A percentile compares a stretch with the other conserved stretches of the same genome.
Conservation (phyloP, 1,140 invertebrate genomes). For the Platyura marginata region DNA sequence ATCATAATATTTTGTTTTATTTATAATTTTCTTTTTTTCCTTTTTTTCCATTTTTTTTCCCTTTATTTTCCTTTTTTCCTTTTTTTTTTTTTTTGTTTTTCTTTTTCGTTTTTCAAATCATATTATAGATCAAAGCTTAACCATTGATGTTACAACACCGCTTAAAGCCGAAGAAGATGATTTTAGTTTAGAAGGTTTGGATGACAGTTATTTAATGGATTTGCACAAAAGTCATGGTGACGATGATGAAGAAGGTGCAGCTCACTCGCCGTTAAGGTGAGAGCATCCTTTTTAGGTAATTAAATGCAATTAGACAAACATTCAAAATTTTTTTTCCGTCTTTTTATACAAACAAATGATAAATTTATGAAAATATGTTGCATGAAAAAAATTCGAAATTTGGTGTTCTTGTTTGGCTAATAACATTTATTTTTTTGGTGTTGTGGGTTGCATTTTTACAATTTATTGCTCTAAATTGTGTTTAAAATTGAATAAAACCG, state of each 20-base stretch:
- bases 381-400: not conserved
- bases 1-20: not conserved
- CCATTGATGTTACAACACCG: conserved; percentile 20
- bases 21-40: not conserved
- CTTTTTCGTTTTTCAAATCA: too few species aligned
- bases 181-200: conserved; percentile 12
- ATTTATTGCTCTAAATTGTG: too few species aligned
- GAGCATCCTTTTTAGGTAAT: conserved; percentile 7
- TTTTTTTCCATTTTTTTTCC: not conserved
- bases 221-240: not conserved
- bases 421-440: not conserved
- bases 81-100: too few species aligned
- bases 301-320: conserved; percentile 6
- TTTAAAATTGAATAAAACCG: too few species aligned
- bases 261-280: conserved; percentile 18
- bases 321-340: conserved; percentile 5
- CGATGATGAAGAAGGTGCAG: conserved; percentile 8
- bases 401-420: conserved; percentile 1
- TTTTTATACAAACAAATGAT: not conserved
- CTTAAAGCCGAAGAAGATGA: conserved; percentile 15
- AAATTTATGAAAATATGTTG: not conserved
- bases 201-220: conserved; percentile 14
- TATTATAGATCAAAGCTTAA: conserved; percentile 9
- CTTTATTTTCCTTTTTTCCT: not conserved
- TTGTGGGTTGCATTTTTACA: not conserved